phyloP scores from a whole-genome alignment of 2,888 invertebrate genomes.

The Rosalia funebris region DNA sequence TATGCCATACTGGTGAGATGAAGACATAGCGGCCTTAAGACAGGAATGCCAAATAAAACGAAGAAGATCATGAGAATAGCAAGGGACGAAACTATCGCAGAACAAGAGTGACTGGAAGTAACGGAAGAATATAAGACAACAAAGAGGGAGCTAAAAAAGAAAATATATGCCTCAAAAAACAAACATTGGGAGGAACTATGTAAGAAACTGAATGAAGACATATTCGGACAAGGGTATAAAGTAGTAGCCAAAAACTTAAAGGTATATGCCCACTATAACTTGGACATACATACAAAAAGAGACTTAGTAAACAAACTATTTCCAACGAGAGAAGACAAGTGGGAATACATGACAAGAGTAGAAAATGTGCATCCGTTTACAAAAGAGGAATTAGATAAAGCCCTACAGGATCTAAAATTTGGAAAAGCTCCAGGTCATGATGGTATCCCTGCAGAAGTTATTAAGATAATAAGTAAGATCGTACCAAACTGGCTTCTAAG shows the following conservation, averaged over 20 bases:
- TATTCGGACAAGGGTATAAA: slow-evolving; percentile 2
- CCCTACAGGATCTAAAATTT: background rate
- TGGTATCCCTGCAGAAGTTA: background rate
- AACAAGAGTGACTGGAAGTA: background rate
- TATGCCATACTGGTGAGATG: slow-evolving; percentile 1
- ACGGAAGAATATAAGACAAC: background rate
- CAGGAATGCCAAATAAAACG: background rate
- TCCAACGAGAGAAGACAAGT: background rate
- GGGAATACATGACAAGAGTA: background rate
- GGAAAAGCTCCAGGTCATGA: background rate
- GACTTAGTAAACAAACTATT: background rate
- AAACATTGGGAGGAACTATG: background rate
- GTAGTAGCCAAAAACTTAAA: background rate
- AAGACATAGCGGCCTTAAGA: background rate
- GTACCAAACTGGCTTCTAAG: background rate
- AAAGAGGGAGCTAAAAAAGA: background rate
- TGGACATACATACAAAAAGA: background rate
- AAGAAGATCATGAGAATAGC: background rate
- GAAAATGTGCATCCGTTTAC: background rate
- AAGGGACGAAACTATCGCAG: background rate
- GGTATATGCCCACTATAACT: background rate
- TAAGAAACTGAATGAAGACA: background rate
- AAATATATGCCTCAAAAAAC: background rate
- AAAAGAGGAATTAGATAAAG: background rate
- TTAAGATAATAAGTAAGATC: background rate